A percentile compares a stretch with the other conserved stretches of the same genome.
phyloP scores from a whole-genome alignment of 2,113 vertebrate genomes.

The Forbesichthys agassizii region DNA sequence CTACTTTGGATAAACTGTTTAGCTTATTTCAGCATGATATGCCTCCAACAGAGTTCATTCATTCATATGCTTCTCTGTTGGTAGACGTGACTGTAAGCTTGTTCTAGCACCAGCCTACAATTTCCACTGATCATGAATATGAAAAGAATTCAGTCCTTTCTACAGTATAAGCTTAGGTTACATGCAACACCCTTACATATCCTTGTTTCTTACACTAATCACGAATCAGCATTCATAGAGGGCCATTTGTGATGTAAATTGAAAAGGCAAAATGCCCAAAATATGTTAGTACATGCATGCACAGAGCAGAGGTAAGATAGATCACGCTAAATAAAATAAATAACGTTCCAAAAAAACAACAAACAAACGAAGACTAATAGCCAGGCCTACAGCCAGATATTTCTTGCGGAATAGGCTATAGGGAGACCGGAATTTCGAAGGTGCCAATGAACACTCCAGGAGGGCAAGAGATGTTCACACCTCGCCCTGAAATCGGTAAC shows the following conservation, averaged over 20 bases:
- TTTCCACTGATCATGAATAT: conserved; percentile 39
- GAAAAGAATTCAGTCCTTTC: conserved; percentile 37
- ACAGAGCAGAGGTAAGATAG: neutral
- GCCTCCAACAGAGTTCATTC: too few relatives aligned
- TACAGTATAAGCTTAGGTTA: too few relatives aligned
- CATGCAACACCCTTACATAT: conserved; percentile 16
- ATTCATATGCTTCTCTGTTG: too few relatives aligned
- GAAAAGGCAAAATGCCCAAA: neutral
- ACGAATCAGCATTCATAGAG: conserved; percentile 17
- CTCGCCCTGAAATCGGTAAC: conserved; percentile 15
- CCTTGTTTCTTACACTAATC: conserved; percentile 42
- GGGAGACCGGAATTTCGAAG: conserved; percentile 48
- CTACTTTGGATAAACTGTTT: too few relatives aligned
- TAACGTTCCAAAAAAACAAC: neutral
- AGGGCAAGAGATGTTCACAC: conserved; percentile 38
- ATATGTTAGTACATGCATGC: neutral
- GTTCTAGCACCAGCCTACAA: too few relatives aligned
- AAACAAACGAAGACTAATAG: neutral
- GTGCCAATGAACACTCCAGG: conserved; percentile 40
- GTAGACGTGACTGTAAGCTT: too few relatives aligned
- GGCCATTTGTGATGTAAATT: neutral
- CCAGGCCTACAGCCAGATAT: neutral
- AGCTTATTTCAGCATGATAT: too few relatives aligned
- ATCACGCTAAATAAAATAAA: neutral
- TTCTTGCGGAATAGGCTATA: neutral